These are phyloP conservation scores for Potamilus streckersoni DNA, from an alignment of 1,140 invertebrate species.

Conservation along the genomic window DNA sequence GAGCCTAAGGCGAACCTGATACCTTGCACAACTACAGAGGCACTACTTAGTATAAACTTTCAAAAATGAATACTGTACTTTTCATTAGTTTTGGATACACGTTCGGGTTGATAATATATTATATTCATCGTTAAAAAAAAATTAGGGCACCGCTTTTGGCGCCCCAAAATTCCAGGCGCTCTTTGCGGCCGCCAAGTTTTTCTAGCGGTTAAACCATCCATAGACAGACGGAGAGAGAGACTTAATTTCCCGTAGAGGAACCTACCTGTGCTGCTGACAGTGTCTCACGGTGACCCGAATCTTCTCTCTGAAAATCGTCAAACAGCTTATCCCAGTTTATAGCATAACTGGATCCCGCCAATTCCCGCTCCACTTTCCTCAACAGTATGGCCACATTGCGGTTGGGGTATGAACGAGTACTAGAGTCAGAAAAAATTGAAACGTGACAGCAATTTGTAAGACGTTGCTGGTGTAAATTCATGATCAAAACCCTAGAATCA, in stretches of 20 bases:
- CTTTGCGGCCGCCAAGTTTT: no score
- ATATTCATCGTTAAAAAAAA: no score
- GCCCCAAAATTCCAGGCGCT: no score
- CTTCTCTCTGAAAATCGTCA: slow-evolving; percentile 18
- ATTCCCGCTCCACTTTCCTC: slow-evolving; percentile 19
- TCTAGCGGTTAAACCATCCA: no score
- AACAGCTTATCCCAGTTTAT: slow-evolving; percentile 27
- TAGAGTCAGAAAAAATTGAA: slow-evolving; percentile 1
- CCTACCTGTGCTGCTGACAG: slow-evolving; percentile 31
- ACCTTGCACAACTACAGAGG: no score
- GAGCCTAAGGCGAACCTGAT: no score
- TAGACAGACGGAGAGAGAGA: no score
- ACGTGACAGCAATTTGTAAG: not conserved
- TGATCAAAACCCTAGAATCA: not conserved
- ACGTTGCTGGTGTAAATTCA: not conserved
- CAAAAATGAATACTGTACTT: no score
- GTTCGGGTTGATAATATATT: no score
- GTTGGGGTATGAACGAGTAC: slow-evolving; percentile 26
- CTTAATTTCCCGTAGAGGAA: not conserved
- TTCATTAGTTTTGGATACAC: no score
- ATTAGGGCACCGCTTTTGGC: no score
- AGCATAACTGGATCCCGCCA: slow-evolving; percentile 9
- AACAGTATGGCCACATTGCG: slow-evolving; percentile 34
- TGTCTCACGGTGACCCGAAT: slow-evolving; percentile 32
- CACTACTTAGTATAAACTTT: no score